Conservation (phyloP, 1,140 invertebrate genomes). For the Drosophila watanabei region DNA sequence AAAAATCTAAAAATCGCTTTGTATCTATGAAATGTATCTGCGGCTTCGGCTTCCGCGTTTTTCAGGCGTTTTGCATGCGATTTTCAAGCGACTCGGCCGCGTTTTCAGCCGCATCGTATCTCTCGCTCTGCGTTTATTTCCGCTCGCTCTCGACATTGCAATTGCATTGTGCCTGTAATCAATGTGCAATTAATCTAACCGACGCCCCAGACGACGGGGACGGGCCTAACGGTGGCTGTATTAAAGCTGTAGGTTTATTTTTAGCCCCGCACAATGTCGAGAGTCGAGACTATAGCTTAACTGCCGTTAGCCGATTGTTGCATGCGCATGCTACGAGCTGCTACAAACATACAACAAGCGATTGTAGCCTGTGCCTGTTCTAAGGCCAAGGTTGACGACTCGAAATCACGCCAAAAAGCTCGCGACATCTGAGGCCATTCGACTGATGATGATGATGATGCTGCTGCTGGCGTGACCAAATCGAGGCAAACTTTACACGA, state of each 20-base stretch:
- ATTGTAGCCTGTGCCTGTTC: slow-evolving; percentile 47
- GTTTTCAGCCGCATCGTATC: slow-evolving; percentile 43
- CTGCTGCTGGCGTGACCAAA: slow-evolving; percentile 65
- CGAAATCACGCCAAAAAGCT: slow-evolving; percentile 69
- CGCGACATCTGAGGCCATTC: slow-evolving; percentile 74
- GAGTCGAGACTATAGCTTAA: slow-evolving; percentile 42
- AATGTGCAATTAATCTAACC: slow-evolving; percentile 78
- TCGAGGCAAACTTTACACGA: slow-evolving; percentile 56
- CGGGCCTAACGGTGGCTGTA: slow-evolving; percentile 63
- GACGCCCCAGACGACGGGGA: slow-evolving; percentile 67
- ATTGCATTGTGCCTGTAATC: slow-evolving; percentile 64
- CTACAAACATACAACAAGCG: slow-evolving; percentile 16
- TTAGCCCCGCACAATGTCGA: slow-evolving; percentile 69
- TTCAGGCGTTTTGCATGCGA: slow-evolving; percentile 40
- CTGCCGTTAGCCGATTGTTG: slow-evolving; percentile 67
- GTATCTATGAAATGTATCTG: slow-evolving; percentile 19
- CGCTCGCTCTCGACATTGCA: slow-evolving; percentile 63
- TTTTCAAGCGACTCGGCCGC: slow-evolving; percentile 51
- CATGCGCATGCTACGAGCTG: slow-evolving; percentile 38
- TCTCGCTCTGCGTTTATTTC: slow-evolving; percentile 55
- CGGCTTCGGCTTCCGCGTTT: slow-evolving; percentile 51
- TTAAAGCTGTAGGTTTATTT: slow-evolving; percentile 62
- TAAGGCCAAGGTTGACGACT: slow-evolving; percentile 71
- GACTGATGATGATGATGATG: slow-evolving; percentile 40
- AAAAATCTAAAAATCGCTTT: slow-evolving; percentile 20